These are phyloP conservation scores for Coecobrya sp. DNA, from an alignment of 2,888 invertebrate species.

Conservation along the genomic window DNA sequence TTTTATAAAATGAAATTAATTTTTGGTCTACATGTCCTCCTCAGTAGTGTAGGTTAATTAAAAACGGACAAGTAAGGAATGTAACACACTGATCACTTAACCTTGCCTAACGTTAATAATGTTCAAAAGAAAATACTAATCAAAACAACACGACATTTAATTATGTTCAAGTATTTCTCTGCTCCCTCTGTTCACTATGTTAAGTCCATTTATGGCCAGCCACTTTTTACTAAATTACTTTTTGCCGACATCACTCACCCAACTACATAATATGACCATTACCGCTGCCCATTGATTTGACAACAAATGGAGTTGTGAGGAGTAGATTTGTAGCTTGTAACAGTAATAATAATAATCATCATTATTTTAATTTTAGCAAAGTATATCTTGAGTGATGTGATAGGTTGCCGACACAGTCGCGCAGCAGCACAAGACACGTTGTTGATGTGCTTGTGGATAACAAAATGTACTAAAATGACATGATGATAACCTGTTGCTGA, in stretches of 20 bases:
- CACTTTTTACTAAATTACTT: conserved; percentile 25
- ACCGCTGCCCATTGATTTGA: not conserved
- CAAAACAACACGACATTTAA: conserved; percentile 57
- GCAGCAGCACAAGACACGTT: conserved; percentile 20
- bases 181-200: not conserved
- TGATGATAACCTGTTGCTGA: conserved; percentile 68
- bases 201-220: conserved; percentile 34
- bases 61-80: conserved; percentile 18
- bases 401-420: conserved; percentile 66
- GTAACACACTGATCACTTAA: not conserved
- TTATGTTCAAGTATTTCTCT: conserved; percentile 24
- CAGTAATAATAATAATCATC: conserved; percentile 56
- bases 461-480: conserved; percentile 68
- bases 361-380: conserved; percentile 63
- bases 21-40: not conserved
- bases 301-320: conserved; percentile 20
- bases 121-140: not conserved
- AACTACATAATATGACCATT: not conserved
- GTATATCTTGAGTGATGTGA: conserved; percentile 57
- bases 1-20: conserved; percentile 8
- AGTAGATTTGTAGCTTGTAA: conserved; percentile 50
- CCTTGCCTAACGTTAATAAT: not conserved
- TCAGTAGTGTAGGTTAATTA: conserved; percentile 14
- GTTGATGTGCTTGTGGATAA: conserved; percentile 7
- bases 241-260: conserved; percentile 34